Base-by-base conservation (phyloP, 2,113 vertebrate species). In the Cepphus grylle region DNA sequence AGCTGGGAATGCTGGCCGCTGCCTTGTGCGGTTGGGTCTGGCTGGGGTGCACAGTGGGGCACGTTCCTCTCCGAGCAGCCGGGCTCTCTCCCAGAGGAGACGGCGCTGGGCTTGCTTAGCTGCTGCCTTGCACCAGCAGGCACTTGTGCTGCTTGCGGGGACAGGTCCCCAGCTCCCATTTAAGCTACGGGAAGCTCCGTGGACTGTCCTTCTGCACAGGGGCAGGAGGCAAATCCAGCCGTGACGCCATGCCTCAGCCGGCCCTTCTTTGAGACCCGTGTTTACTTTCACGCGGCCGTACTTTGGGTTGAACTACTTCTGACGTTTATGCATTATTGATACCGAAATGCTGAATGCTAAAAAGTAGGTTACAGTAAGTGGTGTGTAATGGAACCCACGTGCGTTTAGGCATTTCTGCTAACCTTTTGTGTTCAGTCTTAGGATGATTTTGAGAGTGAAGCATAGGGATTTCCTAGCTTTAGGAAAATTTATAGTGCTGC, bases 331-430 rank as follows among this genome's bases (percentile, higher is more conserved):
- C 95, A 96, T 97, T 97, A 97, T 97, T 97, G 91, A 96, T 97
- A 85, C 56, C 1, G 5, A 84, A 93, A 88, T 53, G 94, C 91
- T 72, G 88, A 94, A 94, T 95, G 8, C 93, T 95, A 69, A 82
- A 94, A 97, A 90, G 96, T 97, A 95, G 97, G 95, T 95, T 96
- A 93, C 91, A 81, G 84, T 80, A 87, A 93, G 87, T 56, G 93
- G 72, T 66, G 67, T 94, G 15, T 91, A 93, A 85, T 94, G 95
- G 95, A 94, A 32, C 72, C 93, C 73, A 47, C 3, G 2, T 87
- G 84, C 94, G 81, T 87, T 94, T 65, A 69, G 70, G 86, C 93
- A 8, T 73, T 89, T 85, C 89, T 91, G 49, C 70, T 65, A 86
- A 77, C 74, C 91, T 89, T 59, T 63, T 52, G 19, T 81, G 72